Evolutionary conservation across 2,888 invertebrate genomes (phyloP).

Genomic region (Ichneumoninae sp.): DNA sequence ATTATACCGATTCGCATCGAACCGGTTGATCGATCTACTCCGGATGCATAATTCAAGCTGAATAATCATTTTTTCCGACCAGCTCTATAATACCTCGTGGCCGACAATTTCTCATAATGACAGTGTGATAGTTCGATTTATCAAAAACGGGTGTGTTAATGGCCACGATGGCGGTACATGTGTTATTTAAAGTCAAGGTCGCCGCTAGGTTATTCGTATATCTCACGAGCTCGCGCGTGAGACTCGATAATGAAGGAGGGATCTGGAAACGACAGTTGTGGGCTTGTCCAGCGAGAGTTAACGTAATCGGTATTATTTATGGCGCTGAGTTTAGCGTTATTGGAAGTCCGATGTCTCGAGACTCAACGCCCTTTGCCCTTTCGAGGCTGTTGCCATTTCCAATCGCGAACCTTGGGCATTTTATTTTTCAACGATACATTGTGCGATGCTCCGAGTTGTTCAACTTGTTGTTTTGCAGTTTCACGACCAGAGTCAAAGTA

Average conservation of each 20-base stretch:
- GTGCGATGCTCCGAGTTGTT: background rate
- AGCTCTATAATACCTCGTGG: slow-evolving; percentile 41
- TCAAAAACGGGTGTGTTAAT: slow-evolving; percentile 54
- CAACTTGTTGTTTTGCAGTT: background rate
- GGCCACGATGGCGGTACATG: slow-evolving; percentile 9
- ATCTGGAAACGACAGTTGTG: slow-evolving; percentile 35
- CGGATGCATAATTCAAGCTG: slow-evolving; percentile 50
- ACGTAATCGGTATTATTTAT: slow-evolving; percentile 33
- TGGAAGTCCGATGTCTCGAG: background rate
- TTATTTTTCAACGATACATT: background rate
- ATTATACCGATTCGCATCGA: slow-evolving; percentile 35
- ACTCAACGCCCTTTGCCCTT: background rate
- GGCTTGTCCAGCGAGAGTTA: slow-evolving; percentile 29
- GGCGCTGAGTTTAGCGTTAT: slow-evolving; percentile 12
- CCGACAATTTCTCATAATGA: slow-evolving; percentile 33
- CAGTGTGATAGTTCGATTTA: slow-evolving; percentile 28
- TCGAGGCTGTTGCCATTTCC: background rate
- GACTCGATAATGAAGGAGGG: slow-evolving; percentile 37
- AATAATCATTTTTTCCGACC: slow-evolving; percentile 46
- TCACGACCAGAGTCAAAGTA: background rate
- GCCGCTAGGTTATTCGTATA: background rate
- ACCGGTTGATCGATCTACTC: slow-evolving; percentile 26
- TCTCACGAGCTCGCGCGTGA: background rate
- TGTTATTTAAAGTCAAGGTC: slow-evolving; percentile 60
- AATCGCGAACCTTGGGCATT: background rate